phyloP scores from a whole-genome alignment of 2,797 vertebrate genomes.

The Platalea minor region DNA sequence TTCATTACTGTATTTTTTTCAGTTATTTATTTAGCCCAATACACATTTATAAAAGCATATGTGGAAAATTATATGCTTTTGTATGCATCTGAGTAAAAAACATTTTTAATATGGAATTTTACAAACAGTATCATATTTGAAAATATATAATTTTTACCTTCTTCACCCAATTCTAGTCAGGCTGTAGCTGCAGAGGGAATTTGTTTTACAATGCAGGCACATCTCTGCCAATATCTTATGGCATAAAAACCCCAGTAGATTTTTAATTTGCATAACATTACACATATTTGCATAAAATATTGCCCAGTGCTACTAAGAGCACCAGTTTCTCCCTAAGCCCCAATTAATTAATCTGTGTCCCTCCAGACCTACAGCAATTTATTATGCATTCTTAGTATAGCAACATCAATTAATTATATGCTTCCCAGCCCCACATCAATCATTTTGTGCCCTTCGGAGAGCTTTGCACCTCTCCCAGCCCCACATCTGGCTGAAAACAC shows the following conservation, averaged over 20 bases:
- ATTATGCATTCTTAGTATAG: conserved; percentile 40
- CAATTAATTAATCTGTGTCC: conserved; percentile 64
- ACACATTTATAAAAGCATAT: background rate
- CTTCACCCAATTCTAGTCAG: background rate
- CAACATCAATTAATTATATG: conserved; percentile 49
- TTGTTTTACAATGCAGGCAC: conserved; percentile 24
- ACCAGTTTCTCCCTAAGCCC: conserved; percentile 50
- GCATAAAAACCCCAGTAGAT: conserved; percentile 9
- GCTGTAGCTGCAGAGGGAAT: background rate
- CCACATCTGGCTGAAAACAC: background rate
- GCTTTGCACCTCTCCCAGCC: background rate
- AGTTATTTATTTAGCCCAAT: background rate
- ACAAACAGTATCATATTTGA: background rate
- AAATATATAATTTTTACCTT: background rate
- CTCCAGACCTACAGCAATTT: conserved; percentile 41
- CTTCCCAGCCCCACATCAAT: conserved; percentile 39
- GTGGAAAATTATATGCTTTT: background rate
- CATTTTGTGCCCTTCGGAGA: conserved; percentile 1
- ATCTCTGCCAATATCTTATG: conserved; percentile 51
- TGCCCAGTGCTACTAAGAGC: conserved; percentile 44
- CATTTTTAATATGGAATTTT: background rate
- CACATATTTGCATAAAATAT: conserved; percentile 65
- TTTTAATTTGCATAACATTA: conserved; percentile 63
- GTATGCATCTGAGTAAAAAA: background rate
- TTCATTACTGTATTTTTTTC: background rate